Evolutionary conservation across 2,797 vertebrate genomes (phyloP).

Genomic region (Malurus leucopterus): DNA sequence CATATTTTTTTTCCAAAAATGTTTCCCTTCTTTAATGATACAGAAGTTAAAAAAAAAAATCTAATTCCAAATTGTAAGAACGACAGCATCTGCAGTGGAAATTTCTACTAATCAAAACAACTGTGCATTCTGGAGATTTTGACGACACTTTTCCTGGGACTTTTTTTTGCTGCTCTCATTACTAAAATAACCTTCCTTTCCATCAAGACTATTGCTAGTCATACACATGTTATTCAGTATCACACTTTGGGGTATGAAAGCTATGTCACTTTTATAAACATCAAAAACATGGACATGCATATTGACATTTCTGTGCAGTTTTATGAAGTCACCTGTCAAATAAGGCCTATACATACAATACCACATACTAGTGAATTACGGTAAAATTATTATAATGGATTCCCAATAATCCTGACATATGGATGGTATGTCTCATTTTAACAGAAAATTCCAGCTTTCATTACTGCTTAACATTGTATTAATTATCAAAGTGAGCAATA

Average conservation of each 20-base stretch:
- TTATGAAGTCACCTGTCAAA: conserved; percentile 58
- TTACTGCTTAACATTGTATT: conserved; percentile 13
- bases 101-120: conserved; percentile 50
- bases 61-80: conserved; percentile 57
- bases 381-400: conserved; percentile 38
- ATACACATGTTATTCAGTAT: conserved; percentile 42
- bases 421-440: conserved; percentile 18
- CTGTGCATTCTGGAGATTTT: conserved; percentile 40
- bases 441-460: conserved; percentile 34
- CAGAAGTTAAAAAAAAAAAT: conserved; percentile 51
- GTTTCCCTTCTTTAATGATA: conserved; percentile 53
- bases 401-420: conserved; percentile 31
- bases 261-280: conserved; percentile 61
- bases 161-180: conserved; percentile 39
- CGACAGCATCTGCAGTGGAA: conserved; percentile 38
- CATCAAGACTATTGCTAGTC: conserved; percentile 53
- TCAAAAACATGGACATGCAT: conserved; percentile 64
- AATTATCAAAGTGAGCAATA: conserved; percentile 21
- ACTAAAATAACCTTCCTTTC: conserved; percentile 56
- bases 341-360: conserved; percentile 60
- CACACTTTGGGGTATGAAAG: conserved; percentile 44
- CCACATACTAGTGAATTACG: conserved; percentile 47
- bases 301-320: conserved; percentile 60
- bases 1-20: conserved; percentile 50
- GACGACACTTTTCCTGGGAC: conserved; percentile 47